phyloP scores from a whole-genome alignment of 2,888 invertebrate species.

The Boloria euphrosyne region DNA sequence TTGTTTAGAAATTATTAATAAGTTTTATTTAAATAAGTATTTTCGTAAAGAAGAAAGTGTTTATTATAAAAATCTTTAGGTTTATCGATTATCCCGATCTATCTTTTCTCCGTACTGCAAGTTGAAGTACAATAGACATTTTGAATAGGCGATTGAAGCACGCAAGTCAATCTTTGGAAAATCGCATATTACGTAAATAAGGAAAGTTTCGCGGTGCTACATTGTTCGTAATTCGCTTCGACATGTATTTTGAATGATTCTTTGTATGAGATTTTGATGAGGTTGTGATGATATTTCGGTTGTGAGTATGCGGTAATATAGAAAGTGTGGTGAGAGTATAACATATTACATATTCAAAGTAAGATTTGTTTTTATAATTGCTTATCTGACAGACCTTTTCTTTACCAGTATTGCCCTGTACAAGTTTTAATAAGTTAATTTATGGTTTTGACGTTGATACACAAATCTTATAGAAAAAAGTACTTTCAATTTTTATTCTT shows the following conservation, averaged over 20 bases:
- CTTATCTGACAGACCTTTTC: too few relatives aligned
- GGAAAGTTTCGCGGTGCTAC: constrained; percentile 27
- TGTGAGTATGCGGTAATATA: constrained; percentile 11
- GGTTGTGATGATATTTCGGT: constrained; percentile 9
- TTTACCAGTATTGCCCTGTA: too few relatives aligned
- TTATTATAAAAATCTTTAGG: too few relatives aligned
- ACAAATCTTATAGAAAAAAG: too few relatives aligned
- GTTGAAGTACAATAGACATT: constrained; percentile 31
- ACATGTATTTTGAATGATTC: constrained; percentile 21
- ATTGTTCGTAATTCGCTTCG: constrained; percentile 27
- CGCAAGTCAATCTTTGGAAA: constrained; percentile 36
- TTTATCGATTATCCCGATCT: constrained; percentile 6
- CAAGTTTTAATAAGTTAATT: too few relatives aligned
- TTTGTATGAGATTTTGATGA: constrained; percentile 14
- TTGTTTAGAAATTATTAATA: too few relatives aligned
- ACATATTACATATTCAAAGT: too few relatives aligned
- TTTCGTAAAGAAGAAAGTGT: background rate
- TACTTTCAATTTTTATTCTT: too few relatives aligned
- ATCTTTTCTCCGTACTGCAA: constrained; percentile 21
- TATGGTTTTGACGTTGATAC: too few relatives aligned
- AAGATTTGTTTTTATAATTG: too few relatives aligned
- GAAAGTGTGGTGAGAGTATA: constrained; percentile 5
- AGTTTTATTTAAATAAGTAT: too few relatives aligned
- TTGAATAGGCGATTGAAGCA: constrained; percentile 38
- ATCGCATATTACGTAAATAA: constrained; percentile 29